A percentile compares a stretch with the other conserved stretches of the same genome.
phyloP scores from a whole-genome alignment of 1,140 invertebrate genomes.

The Gryon sp. region DNA sequence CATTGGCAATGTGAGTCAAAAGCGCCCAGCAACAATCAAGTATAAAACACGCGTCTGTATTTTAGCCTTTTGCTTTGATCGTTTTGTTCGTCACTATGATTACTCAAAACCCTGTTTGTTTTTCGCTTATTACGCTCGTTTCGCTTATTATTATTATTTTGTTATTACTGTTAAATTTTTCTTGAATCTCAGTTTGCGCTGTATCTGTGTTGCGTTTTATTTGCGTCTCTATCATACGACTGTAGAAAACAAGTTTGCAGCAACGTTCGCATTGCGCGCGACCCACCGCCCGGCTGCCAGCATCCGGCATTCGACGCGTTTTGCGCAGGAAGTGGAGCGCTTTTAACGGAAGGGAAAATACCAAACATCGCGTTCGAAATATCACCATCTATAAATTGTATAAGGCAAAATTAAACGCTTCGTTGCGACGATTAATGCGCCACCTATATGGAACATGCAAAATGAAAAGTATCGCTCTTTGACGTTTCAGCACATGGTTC shows the following conservation, averaged over 20 bases:
- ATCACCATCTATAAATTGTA: conserved; percentile 61
- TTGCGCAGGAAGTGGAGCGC: conserved; percentile 41
- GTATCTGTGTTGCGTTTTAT: conserved; percentile 7
- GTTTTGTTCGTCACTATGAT: not conserved
- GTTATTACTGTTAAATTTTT: conserved; percentile 32
- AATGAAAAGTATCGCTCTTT: conserved; percentile 62
- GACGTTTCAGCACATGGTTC: conserved; percentile 57
- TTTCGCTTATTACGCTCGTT: conserved; percentile 21
- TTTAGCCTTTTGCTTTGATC: not conserved
- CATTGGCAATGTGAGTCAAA: not conserved
- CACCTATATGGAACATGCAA: conserved; percentile 44
- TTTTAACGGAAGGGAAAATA: conserved; percentile 50
- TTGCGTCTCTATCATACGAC: conserved; percentile 2
- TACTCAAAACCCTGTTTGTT: conserved; percentile 37
- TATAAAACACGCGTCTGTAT: conserved; percentile 5
- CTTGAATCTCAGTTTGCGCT: conserved; percentile 32
- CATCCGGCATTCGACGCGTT: conserved; percentile 48
- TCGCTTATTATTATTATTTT: conserved; percentile 4
- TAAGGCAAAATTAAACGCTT: conserved; percentile 58
- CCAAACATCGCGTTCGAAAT: conserved; percentile 52
- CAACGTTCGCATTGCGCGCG: conserved; percentile 24
- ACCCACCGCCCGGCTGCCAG: conserved; percentile 26
- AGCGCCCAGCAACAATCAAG: conserved; percentile 9
- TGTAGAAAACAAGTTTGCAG: conserved; percentile 6
- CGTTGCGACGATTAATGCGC: conserved; percentile 52